Evolutionary conservation across 2,888 invertebrate genomes (phyloP), one percentile per base, ranked within the genome.

Genomic region (Phasia obesa): DNA sequence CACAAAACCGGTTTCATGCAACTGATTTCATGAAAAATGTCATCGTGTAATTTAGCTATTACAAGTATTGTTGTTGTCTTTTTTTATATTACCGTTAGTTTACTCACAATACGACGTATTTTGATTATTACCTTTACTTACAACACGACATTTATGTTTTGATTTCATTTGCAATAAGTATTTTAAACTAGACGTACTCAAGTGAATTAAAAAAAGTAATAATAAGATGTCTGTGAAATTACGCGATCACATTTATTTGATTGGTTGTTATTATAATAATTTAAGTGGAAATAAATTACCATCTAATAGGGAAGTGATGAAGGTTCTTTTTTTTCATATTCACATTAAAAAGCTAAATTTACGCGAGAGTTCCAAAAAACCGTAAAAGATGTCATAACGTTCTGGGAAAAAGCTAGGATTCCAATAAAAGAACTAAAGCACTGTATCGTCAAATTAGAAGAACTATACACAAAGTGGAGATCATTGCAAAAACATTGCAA

Each of bases 251-350:
- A 74, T 44, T 74, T 64, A 64, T 64, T 62, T 64, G 44, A 64
- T 62, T 53, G 55, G 55, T 74, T 31, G 25, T 60, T 55, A 62
- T 35, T 53, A 38, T 31, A 55, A 55, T 55, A 55, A 55, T 25
- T 31, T 31, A 27, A 55, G 55, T 27, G 27, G 27, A 3, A 27
- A 27, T 27, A 27, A 47, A 59, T 25, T 27, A 17, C 31, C 49
- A 31, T 38, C 49, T 69, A 27, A 35, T 62, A 47, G 51, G 27
- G 27, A 6, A 27, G 27, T 27, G 27, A 27, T 27, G 27, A 55
- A 55, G 44, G 65, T 75, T 75, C n/a, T n/a, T n/a, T n/a, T n/a
- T 75, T 55, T 55, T 75, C 49, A 65, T 19, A 55, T 75, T 62
- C 55, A 64, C 49, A 57, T 31, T 27, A 47, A 53, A 44, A 77